Percentiles rank a stretch among this genome's conserved stretches.
Conservation (phyloP, 2,797 vertebrate species). For the Pangasius mekongensis region DNA sequence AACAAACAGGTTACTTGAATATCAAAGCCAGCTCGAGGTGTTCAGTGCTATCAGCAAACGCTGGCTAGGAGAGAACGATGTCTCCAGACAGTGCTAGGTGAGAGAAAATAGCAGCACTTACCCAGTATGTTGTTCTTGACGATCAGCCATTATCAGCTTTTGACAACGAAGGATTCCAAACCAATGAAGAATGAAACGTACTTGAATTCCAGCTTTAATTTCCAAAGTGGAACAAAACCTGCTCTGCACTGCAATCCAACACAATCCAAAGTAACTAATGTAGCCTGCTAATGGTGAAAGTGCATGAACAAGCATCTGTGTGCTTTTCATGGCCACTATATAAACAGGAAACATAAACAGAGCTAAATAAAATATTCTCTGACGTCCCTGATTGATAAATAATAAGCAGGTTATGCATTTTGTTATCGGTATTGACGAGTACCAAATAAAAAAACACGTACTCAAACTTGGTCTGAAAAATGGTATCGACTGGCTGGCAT, state of each 20-base stretch:
- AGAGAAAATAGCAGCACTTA: neutral
- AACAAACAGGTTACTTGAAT: neutral
- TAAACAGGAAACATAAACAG: neutral
- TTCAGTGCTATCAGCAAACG: neutral
- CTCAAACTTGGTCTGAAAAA: neutral
- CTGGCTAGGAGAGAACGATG: neutral
- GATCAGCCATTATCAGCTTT: neutral
- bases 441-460: neutral
- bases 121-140: neutral
- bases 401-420: neutral
- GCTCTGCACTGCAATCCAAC: neutral
- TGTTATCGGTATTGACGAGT: neutral
- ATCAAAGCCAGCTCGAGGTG: neutral
- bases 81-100: neutral
- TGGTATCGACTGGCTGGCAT: neutral
- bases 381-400: neutral
- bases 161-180: neutral
- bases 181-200: neutral
- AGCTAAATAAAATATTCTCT: neutral
- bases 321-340: neutral
- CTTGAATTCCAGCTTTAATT: neutral
- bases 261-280: neutral
- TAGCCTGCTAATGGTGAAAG: neutral
- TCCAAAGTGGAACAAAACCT: neutral
- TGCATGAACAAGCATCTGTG: neutral